Evolutionary conservation across 2,888 invertebrate species (phyloP), one percentile per base, ranked within the genome.

Genomic region (Xestia c-nigrum): DNA sequence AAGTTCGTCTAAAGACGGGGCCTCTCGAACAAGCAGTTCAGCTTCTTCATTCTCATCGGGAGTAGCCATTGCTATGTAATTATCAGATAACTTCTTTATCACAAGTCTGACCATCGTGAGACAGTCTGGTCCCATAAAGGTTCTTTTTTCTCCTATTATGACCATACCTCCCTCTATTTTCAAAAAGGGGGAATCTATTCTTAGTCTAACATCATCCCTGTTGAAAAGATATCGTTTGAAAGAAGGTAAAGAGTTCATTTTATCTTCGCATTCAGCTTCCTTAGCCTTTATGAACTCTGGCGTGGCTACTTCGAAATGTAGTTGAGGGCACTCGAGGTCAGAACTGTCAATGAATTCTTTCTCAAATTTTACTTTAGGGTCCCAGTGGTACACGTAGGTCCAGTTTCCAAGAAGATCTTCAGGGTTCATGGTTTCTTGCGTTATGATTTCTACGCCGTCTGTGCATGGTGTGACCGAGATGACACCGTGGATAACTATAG

Each of bases 141-240:
- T 80, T 14, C 72, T 80, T 3, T 65, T 67, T 38, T 79, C 69
- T 12, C 86, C 86, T 6, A 84, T 14, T 24, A 7, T 24, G 5
- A 78, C 21, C 7, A 72, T 46, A 24, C 46, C 78, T 21, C 2
- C 65, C 0, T 78, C 52, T 0, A 72, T 72, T 14, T 21, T 40
- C 21, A 78, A 16, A 19, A 19, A 21, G 0, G 78, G 72, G 31
- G 78, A 43, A 21, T 75, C 65, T 6, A 86, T 5, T 31, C 31
- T 74, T 31, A 86, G 21, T 21, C 68, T 80, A 7, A 73, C 84
- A 64, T 84, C 80, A 40, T 67, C 64, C 84, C 86, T 86, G 12
- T 72, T 66, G 69, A 86, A 78, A n/a, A n/a, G n/a, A n/a, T n/a
- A n/a, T n/a, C n/a, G n/a, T n/a, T n/a, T n/a, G n/a, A n/a, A n/a